Percentiles rank a stretch among this genome's conserved stretches.
phyloP scores from a whole-genome alignment of 1,140 invertebrate genomes.

The Scaptomyza pallida region DNA sequence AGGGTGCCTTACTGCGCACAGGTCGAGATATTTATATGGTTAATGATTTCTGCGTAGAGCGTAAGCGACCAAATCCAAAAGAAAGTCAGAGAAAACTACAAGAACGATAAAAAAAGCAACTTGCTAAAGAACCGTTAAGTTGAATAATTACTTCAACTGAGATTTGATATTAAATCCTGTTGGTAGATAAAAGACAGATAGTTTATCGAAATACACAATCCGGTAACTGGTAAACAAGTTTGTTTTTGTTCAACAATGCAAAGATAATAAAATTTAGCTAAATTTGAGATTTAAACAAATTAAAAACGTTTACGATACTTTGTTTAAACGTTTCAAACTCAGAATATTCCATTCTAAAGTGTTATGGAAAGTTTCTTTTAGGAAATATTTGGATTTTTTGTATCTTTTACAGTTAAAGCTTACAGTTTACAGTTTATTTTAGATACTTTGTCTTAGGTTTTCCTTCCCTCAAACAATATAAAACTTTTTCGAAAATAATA shows the following conservation, averaged over 20 bases:
- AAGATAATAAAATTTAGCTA: slow-evolving; percentile 10
- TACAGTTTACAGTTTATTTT: no score
- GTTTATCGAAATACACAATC: slow-evolving; percentile 3
- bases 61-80: slow-evolving; percentile 20
- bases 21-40: slow-evolving; percentile 48
- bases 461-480: no score
- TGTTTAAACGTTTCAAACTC: no score
- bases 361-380: no score
- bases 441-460: no score
- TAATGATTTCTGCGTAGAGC: slow-evolving; percentile 44
- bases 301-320: no score
- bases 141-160: slow-evolving; percentile 3
- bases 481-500: no score
- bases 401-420: no score
- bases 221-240: slow-evolving; percentile 24
- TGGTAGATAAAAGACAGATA: neutral
- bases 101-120: neutral
- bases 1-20: slow-evolving; percentile 8
- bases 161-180: slow-evolving; percentile 20
- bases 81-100: slow-evolving; percentile 29
- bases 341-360: no score
- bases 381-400: no score
- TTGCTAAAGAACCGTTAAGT: slow-evolving; percentile 34
- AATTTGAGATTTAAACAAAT: neutral
- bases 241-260: slow-evolving; percentile 10